A percentile compares a stretch with the other conserved stretches of the same genome.
Evolutionary conservation across 2,888 invertebrate genomes (phyloP).

Genomic region (Barypeithes pellucidus): DNA sequence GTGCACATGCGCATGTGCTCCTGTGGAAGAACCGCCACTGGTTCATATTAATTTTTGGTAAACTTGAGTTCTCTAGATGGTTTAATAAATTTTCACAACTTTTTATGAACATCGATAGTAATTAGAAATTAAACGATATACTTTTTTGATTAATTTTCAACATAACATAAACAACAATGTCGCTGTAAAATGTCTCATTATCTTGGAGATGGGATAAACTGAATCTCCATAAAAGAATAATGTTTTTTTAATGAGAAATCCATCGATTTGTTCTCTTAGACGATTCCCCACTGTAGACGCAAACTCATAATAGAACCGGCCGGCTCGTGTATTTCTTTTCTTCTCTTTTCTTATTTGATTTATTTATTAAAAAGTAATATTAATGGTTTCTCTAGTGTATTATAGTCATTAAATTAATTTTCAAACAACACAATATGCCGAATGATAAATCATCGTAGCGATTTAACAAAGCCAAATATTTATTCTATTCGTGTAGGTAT

Average conservation of each 20-base stretch:
- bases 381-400: constrained; percentile 12
- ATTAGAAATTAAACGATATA: too few relatives aligned
- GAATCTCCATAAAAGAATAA: constrained; percentile 12
- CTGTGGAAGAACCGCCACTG: too few relatives aligned
- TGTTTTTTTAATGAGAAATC: constrained; percentile 15
- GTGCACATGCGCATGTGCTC: too few relatives aligned
- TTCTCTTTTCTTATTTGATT: neutral
- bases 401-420: constrained; percentile 22
- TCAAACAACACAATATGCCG: constrained; percentile 15
- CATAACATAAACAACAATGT: too few relatives aligned
- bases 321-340: neutral
- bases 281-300: neutral
- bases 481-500: neutral
- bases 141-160: too few relatives aligned
- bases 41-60: too few relatives aligned
- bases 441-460: constrained; percentile 8
- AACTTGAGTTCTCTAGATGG: too few relatives aligned
- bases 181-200: too few relatives aligned
- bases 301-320: neutral
- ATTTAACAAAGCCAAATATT: neutral
- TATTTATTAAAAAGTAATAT: constrained; percentile 20
- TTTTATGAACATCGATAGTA: too few relatives aligned
- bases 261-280: constrained; percentile 12
- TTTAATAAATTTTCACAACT: too few relatives aligned
- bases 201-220: neutral